phyloP scores from a whole-genome alignment of 2,113 vertebrate genomes.

The Pomatorhinus ruficollis region DNA sequence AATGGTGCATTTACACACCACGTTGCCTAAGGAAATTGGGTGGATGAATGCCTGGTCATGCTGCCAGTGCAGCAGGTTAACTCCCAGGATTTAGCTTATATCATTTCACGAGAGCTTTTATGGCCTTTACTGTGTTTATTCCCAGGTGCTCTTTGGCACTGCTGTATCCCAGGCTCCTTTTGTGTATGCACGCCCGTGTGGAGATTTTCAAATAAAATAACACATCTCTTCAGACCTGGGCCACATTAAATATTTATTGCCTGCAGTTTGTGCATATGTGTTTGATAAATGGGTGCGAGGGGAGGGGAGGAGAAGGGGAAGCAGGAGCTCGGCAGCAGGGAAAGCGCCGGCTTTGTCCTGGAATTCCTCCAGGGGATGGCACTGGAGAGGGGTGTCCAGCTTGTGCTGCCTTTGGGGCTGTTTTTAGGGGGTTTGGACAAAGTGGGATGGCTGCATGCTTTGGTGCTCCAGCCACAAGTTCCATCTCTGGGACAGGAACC shows the following conservation, averaged over 20 bases:
- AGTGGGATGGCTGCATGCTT: neutral
- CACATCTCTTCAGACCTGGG: conserved; percentile 46
- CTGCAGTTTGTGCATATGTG: conserved; percentile 58
- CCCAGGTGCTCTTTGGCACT: conserved; percentile 67
- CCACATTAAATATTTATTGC: conserved; percentile 79
- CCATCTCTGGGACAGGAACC: neutral
- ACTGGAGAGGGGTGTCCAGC: rapidly evolving
- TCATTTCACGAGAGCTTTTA: conserved; percentile 73
- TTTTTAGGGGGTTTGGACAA: neutral
- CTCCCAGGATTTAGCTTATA: conserved; percentile 75
- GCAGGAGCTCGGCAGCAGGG: neutral
- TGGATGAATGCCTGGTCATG: conserved; percentile 81
- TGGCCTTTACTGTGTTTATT: conserved; percentile 68
- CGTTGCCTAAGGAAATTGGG: conserved; percentile 75
- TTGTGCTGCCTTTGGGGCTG: neutral
- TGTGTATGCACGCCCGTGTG: neutral
- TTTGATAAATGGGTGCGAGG: conserved; percentile 56
- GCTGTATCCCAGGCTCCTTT: conserved; percentile 15
- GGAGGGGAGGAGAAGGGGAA: neutral
- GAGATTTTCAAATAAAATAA: conserved; percentile 72
- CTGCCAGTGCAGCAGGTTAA: conserved; percentile 73
- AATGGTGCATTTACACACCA: conserved; percentile 72
- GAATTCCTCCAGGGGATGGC: neutral
- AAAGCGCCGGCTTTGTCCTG: neutral
- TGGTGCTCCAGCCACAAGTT: neutral